Conservation (phyloP, 2,888 invertebrate genomes). For the Hedychridium roseum region DNA sequence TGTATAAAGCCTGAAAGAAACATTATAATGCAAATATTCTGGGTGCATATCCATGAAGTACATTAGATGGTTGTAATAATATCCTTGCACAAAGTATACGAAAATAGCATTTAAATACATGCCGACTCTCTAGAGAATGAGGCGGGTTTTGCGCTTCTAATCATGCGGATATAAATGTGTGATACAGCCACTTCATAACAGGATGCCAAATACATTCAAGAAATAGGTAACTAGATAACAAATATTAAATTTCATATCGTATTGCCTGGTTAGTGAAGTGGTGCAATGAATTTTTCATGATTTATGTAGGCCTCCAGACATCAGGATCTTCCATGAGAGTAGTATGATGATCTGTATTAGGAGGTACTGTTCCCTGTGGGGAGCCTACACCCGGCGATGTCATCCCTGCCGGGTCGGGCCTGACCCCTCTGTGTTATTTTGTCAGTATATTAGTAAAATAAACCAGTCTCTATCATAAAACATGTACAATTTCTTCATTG, state of each 20-base stretch:
- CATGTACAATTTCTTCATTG: no score
- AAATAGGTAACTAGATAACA: slow-evolving; percentile 21
- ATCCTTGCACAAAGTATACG: background rate
- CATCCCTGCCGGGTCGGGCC: slow-evolving; percentile 73
- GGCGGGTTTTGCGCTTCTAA: background rate
- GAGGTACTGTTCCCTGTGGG: slow-evolving; percentile 70
- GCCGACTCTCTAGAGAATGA: background rate
- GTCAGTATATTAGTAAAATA: slow-evolving; percentile 35
- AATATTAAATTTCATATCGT: slow-evolving; percentile 49
- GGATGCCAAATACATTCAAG: slow-evolving; percentile 9
- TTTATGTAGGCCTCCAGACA: slow-evolving; percentile 93
- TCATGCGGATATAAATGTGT: slow-evolving; percentile 1
- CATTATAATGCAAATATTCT: no score
- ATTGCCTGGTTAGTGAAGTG: slow-evolving; percentile 62
- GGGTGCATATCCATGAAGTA: background rate
- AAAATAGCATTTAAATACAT: background rate
- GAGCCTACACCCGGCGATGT: slow-evolving; percentile 71
- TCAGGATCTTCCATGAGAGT: slow-evolving; percentile 93
- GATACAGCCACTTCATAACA: no score
- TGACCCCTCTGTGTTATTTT: slow-evolving; percentile 76
- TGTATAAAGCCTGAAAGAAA: no score
- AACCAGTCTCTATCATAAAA: no score
- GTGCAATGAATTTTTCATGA: slow-evolving; percentile 57
- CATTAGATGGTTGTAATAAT: slow-evolving; percentile 1
- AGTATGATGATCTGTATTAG: slow-evolving; percentile 76